Percentiles rank a stretch among this genome's conserved stretches.
phyloP scores from a whole-genome alignment of 2,888 invertebrate genomes.

The Caenorhabditis becei region DNA sequence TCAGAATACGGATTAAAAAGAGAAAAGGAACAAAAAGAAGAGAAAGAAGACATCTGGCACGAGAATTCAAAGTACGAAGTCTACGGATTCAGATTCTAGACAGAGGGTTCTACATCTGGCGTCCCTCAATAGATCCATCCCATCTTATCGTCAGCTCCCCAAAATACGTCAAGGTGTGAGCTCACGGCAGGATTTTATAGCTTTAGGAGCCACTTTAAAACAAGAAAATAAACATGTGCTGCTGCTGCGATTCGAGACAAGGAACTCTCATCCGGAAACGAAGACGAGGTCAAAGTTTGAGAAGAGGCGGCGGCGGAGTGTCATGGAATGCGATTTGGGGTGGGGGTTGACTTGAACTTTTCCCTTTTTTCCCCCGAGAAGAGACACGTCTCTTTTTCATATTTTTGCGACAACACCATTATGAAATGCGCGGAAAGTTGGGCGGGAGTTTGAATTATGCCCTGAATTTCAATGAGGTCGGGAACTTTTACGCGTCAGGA shows the following conservation, averaged over 20 bases:
- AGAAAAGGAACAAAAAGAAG: constrained; percentile 9
- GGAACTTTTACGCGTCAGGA: no score
- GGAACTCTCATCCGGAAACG: constrained; percentile 14
- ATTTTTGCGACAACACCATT: background rate
- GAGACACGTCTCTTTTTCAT: background rate
- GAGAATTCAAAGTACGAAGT: background rate
- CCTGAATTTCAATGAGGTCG: no score
- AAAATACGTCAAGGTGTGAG: no score
- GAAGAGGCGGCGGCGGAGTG: background rate
- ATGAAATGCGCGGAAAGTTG: background rate
- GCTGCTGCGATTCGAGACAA: background rate
- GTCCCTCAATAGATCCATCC: no score
- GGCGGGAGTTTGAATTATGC: no score
- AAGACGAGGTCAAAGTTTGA: constrained; percentile 22
- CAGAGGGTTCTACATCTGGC: no score
- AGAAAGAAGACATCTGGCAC: constrained; percentile 7
- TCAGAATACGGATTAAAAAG: no score
- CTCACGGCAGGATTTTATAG: no score
- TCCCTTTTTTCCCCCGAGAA: background rate
- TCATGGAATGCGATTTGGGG: constrained; percentile 1
- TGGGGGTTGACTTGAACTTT: no score
- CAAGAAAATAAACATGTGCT: no score
- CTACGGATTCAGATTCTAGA: no score
- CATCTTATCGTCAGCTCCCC: no score
- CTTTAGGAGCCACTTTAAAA: background rate